Conservation (phyloP, 1,140 invertebrate species). For the Potamilus streckersoni region DNA sequence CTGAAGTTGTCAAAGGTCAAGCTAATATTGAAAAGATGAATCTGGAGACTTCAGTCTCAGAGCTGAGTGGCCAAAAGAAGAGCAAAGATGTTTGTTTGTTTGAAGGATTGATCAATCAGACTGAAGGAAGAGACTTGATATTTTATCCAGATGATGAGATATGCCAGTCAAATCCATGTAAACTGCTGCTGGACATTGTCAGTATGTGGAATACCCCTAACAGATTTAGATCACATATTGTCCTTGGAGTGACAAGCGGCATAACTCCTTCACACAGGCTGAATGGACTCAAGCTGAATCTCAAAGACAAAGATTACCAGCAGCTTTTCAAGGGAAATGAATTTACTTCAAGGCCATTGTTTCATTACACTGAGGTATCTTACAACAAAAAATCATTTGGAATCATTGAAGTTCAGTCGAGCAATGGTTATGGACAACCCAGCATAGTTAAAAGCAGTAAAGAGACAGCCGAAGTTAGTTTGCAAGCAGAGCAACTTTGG, state of each 20-base stretch:
- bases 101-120: too few relatives aligned
- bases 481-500: conserved; percentile 20
- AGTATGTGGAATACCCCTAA: conserved; percentile 26
- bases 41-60: too few relatives aligned
- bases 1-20: too few relatives aligned
- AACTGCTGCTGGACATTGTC: conserved; percentile 14
- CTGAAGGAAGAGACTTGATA: background rate
- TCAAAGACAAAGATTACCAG: background rate
- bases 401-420: conserved; percentile 22
- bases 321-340: conserved; percentile 2
- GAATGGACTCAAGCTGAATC: conserved; percentile 1
- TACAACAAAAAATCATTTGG: conserved; percentile 12
- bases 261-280: background rate
- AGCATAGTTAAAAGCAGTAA: conserved; percentile 11
- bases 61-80: too few relatives aligned
- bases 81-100: too few relatives aligned
- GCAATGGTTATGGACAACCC: conserved; percentile 13
- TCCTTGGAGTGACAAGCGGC: conserved; percentile 11
- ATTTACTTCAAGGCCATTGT: conserved; percentile 14
- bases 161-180: conserved; percentile 5
- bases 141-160: conserved; percentile 1
- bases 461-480: background rate
- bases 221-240: conserved; percentile 13
- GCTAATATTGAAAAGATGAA: too few relatives aligned
- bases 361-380: background rate